Evolutionary conservation across 1,140 invertebrate genomes (phyloP), one percentile per base, ranked within the genome.

Genomic region (Antheraea pernyi): DNA sequence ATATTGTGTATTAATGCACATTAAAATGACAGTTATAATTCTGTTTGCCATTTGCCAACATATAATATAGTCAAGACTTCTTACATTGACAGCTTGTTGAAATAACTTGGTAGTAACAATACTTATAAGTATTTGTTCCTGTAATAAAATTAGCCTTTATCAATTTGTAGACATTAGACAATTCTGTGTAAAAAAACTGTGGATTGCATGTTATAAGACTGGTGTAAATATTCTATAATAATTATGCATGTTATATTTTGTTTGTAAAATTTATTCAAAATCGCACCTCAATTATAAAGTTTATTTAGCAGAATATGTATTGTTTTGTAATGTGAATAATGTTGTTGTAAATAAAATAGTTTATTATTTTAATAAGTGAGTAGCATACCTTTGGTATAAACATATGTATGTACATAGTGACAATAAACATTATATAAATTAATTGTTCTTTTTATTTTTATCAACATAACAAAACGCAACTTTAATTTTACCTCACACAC

Each of bases 301-400:
- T 36, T 16, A 61, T 61, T 22, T 75, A 72, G 73, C 72, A 78
- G 76, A 80, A 77, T 81, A 79, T 76, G 75, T 75, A 64, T 70
- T 70, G 64, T 76, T 76, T 67, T 69, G 48, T 70, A 19, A 65
- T 65, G 64, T 53, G 19, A 65, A 82, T 81, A 83, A 67, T 70
- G 68, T 78, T 77, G 66, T 73, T 79, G 73, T 82, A 78, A 65
- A 80, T 77, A 80, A 70, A 60, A 76, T 75, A 77, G 77, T 75
- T 74, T 75, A 76, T 81, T 86, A 86, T 81, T 42, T 42, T 83
- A 78, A 76, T 86, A 84, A 86, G 81, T 53, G 16, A 53, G 13
- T 53, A 30, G 69, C 82, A 76, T 83, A 77, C 76, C 73, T 82
- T 81, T 76, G 62, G 46, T 39, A 62, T 70, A 75, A 81, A 76